phyloP scores from a whole-genome alignment of 2,797 vertebrate species.

The Spondyliosoma cantharus region DNA sequence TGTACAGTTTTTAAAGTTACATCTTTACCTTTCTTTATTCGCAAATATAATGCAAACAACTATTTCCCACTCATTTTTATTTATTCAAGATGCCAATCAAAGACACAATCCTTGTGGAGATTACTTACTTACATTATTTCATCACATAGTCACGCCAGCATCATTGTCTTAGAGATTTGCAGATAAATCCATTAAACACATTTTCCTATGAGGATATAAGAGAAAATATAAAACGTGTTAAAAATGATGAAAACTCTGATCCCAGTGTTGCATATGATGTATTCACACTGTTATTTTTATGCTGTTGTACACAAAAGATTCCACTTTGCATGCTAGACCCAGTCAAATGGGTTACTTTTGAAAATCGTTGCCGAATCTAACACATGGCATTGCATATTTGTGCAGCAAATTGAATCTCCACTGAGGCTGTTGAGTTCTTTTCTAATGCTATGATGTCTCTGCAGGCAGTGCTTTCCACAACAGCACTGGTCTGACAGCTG shows the following conservation, averaged over 20 bases:
- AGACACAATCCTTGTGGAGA: neutral
- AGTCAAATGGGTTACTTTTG: neutral
- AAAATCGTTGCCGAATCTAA: neutral
- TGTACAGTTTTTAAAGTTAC: neutral
- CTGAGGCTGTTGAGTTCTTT: neutral
- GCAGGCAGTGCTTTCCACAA: constrained; percentile 31
- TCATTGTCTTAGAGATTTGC: neutral
- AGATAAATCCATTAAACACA: neutral
- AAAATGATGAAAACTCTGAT: neutral
- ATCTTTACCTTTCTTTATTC: neutral
- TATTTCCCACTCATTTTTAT: neutral
- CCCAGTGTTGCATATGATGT: neutral
- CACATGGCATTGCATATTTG: no score
- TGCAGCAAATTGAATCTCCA: neutral
- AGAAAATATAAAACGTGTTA: neutral
- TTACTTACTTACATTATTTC: neutral
- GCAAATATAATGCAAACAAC: neutral
- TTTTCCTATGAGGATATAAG: neutral
- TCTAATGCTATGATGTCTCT: neutral
- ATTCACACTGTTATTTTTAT: neutral
- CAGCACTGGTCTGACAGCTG: constrained; percentile 36
- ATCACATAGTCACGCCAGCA: neutral
- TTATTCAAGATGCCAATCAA: neutral
- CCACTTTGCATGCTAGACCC: neutral
- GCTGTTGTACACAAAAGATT: neutral